Evolutionary conservation across 1,140 invertebrate species (phyloP).

Genomic region (Macrotrachela quadricornifera): DNA sequence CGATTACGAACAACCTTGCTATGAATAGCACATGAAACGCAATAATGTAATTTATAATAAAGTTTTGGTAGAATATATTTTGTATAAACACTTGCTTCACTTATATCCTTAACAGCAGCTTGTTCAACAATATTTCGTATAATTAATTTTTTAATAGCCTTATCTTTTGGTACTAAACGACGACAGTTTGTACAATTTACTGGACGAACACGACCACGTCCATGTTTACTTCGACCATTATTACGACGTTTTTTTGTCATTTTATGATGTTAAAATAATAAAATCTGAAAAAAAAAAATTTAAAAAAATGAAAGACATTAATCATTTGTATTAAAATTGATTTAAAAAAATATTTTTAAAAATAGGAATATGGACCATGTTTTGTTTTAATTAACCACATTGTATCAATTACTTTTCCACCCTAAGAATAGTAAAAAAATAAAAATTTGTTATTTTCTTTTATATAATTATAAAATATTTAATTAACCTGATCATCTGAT

Average conservation of each 20-base stretch:
- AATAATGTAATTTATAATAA: constrained; percentile 96
- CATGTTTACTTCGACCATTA: constrained; percentile 92
- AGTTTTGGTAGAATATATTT: constrained; percentile 84
- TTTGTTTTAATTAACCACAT: constrained; percentile 11
- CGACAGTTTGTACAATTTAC: constrained; percentile 98
- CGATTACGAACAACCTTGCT: constrained; percentile 97
- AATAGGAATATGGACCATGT: constrained; percentile 6
- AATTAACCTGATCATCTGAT: constrained; percentile 36
- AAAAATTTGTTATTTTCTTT: too few species aligned
- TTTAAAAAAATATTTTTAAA: too few species aligned
- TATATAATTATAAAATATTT: neutral
- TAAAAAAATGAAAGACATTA: too few species aligned
- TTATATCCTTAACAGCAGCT: constrained; percentile 91
- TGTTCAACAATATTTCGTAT: constrained; percentile 99
- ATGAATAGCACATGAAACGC: constrained; percentile 97
- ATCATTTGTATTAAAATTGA: too few species aligned
- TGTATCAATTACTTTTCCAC: constrained; percentile 11
- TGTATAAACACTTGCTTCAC: constrained; percentile 78
- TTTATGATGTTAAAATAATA: too few species aligned
- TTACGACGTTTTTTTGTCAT: constrained; percentile 84
- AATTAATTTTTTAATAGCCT: constrained; percentile 99
- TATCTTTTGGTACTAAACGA: constrained; percentile 93
- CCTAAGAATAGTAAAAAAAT: constrained; percentile 4
- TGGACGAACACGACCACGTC: constrained; percentile 86
- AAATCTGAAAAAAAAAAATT: too few species aligned